Conservation (phyloP, 1,140 invertebrate genomes). For the Sminthurinus signatus region DNA sequence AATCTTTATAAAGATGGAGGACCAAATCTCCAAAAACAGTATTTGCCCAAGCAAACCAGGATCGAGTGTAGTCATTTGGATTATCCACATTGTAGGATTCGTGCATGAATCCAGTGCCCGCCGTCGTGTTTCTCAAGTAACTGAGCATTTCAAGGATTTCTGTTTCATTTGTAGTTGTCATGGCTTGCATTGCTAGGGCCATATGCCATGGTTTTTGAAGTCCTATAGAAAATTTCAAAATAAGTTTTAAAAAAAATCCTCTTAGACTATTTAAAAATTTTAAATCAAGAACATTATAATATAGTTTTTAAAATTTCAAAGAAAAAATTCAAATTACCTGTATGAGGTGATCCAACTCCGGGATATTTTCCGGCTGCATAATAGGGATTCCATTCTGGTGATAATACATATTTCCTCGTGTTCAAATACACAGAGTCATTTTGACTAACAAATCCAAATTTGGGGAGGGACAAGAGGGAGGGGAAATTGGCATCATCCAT, state of each 20-base stretch:
- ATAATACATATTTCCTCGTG: slow-evolving; percentile 29
- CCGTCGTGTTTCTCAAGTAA: slow-evolving; percentile 24
- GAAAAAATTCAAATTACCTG: too few species aligned
- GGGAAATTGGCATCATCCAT: slow-evolving; percentile 40
- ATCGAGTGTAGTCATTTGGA: slow-evolving; percentile 18
- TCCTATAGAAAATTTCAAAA: too few species aligned
- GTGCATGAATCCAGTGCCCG: slow-evolving; percentile 36
- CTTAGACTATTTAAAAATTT: too few species aligned
- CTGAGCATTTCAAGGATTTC: slow-evolving; percentile 32
- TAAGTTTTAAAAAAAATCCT: too few species aligned
- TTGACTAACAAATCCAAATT: slow-evolving; percentile 24
- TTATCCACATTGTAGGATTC: slow-evolving; percentile 26
- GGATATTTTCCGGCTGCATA: slow-evolving; percentile 28
- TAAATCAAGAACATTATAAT: too few species aligned
- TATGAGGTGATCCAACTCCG: slow-evolving; percentile 34
- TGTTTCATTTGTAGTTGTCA: slow-evolving; percentile 27
- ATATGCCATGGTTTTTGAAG: slow-evolving; percentile 38
- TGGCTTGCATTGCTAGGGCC: slow-evolving; percentile 34
- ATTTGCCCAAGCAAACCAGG: slow-evolving; percentile 39
- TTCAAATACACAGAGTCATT: slow-evolving; percentile 33
- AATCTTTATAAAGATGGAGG: slow-evolving; percentile 23
- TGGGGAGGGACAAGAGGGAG: slow-evolving; percentile 26
- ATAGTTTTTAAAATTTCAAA: too few species aligned
- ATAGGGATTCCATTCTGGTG: slow-evolving; percentile 31
- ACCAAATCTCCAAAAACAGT: slow-evolving; percentile 38